phyloP scores from a whole-genome alignment of 1,140 invertebrate genomes.

The Maniola jurtina region DNA sequence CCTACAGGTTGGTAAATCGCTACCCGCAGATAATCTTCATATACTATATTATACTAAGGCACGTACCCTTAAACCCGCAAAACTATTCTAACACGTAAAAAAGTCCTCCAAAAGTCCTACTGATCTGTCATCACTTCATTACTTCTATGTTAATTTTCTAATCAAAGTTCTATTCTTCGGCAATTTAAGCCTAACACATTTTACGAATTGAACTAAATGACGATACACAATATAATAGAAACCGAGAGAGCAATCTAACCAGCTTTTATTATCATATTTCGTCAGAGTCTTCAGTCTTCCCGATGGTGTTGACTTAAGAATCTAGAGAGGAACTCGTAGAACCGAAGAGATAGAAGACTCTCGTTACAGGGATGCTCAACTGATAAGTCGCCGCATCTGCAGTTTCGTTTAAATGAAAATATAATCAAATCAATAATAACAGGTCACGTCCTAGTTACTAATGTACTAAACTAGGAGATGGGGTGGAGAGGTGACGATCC shows the following conservation, averaged over 20 bases:
- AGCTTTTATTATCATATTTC: neutral
- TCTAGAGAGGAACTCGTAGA: neutral
- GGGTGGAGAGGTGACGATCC: neutral
- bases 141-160: neutral
- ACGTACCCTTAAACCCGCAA: conserved; percentile 12
- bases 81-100: neutral
- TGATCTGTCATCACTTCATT: neutral
- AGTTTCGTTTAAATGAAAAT: neutral
- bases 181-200: neutral
- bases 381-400: neutral
- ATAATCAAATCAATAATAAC: neutral
- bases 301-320: neutral
- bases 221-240: neutral
- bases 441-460: neutral
- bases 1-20: conserved; percentile 11
- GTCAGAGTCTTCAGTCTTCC: neutral
- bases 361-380: neutral
- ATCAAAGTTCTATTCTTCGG: neutral
- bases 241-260: neutral
- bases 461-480: neutral
- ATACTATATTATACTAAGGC: conserved; percentile 16
- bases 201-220: neutral
- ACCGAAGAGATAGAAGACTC: neutral
- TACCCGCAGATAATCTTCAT: conserved; percentile 3
- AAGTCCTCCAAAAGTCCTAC: neutral